phyloP scores from a whole-genome alignment of 2,797 vertebrate species.

The Chaunax sp. region DNA sequence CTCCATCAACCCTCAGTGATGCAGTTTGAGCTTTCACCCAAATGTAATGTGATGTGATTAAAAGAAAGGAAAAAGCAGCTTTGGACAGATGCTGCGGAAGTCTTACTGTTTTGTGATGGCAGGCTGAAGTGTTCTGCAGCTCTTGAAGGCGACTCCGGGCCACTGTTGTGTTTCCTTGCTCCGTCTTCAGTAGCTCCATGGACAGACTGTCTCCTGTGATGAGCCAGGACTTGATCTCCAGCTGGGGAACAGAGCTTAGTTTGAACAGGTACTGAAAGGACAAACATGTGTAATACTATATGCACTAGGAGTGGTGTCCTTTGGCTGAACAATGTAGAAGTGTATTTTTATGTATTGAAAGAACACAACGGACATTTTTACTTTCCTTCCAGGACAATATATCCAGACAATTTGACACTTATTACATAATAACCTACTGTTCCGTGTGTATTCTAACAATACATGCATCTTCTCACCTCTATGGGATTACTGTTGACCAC shows the following conservation, averaged over 20 bases:
- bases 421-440: background rate
- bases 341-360: no score
- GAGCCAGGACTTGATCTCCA: conserved; percentile 97
- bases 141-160: conserved; percentile 86
- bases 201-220: conserved; percentile 95
- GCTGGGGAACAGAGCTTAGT: conserved; percentile 78
- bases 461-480: conserved; percentile 86
- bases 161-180: conserved; percentile 91
- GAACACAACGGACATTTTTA: background rate
- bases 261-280: background rate
- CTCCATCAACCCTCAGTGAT: background rate
- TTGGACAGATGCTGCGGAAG: background rate
- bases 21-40: background rate
- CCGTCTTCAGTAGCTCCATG: conserved; percentile 92
- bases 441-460: background rate
- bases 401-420: background rate
- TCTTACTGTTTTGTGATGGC: conserved; percentile 90
- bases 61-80: background rate
- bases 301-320: background rate
- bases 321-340: background rate
- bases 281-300: background rate
- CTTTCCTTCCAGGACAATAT: background rate
- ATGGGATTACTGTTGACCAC: conserved; percentile 98
- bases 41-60: background rate
- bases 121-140: conserved; percentile 88